Conservation (phyloP, 2,888 invertebrate species). For the Marasmarcha lunaedactyla region DNA sequence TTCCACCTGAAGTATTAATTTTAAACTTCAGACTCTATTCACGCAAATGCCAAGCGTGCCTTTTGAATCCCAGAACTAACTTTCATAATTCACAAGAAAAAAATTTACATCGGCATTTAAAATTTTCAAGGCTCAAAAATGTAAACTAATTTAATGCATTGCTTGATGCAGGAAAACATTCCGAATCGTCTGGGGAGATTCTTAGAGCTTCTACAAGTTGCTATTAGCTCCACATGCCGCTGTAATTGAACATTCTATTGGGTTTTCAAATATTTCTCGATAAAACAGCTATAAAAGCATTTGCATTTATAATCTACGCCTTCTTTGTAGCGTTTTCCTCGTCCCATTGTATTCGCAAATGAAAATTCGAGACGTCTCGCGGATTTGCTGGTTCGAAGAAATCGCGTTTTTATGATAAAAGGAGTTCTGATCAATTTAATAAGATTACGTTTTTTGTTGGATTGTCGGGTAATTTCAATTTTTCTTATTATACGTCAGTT, state of each 20-base stretch:
- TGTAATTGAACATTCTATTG: conserved; percentile 47
- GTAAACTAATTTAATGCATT: conserved; percentile 21
- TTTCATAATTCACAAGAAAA: no score
- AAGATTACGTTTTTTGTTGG: conserved; percentile 7
- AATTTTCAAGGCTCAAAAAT: no score
- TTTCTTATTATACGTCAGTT: background rate
- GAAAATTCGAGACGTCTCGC: conserved; percentile 41
- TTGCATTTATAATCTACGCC: conserved; percentile 39
- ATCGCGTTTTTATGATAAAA: conserved; percentile 17
- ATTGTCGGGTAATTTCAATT: conserved; percentile 5
- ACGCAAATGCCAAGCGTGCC: background rate
- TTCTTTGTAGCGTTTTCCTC: conserved; percentile 21
- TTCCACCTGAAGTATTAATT: no score
- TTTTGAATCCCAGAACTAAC: background rate
- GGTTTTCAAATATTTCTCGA: conserved; percentile 38
- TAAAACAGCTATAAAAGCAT: conserved; percentile 25
- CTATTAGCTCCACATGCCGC: conserved; percentile 34
- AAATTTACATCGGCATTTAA: no score
- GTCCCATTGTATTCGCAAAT: conserved; percentile 24
- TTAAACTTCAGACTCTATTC: no score
- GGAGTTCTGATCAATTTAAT: conserved; percentile 1
- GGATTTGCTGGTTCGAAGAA: conserved; percentile 33
- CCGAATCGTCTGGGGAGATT: conserved; percentile 30
- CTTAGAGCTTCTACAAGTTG: conserved; percentile 17
- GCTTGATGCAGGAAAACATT: conserved; percentile 29